A percentile compares a stretch with the other conserved stretches of the same genome.
These are phyloP conservation scores for Cecidostiba fungosa DNA, from an alignment of 2,888 invertebrate genomes.

Conservation along the genomic window DNA sequence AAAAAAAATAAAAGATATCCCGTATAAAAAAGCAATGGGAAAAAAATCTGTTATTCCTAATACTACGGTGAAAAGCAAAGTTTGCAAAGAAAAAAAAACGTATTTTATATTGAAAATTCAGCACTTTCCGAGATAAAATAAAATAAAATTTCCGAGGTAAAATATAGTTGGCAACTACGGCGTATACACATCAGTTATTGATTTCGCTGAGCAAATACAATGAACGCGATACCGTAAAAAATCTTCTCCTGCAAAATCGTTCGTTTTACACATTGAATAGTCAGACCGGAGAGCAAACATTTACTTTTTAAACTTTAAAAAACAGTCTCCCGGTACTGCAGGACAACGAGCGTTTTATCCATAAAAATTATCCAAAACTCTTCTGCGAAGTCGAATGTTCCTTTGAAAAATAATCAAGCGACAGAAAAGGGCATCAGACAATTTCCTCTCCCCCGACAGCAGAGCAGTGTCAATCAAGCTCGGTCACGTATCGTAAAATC, in stretches of 20 bases:
- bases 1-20: no score
- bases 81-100: no score
- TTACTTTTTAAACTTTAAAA: not conserved
- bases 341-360: no score
- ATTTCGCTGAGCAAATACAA: no score
- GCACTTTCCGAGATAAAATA: not conserved
- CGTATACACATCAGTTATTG: no score
- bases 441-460: not conserved
- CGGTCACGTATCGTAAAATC: constrained; percentile 58
- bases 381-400: not conserved
- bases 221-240: not conserved
- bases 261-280: not conserved
- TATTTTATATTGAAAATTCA: not conserved
- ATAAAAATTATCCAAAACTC: no score
- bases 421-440: not conserved
- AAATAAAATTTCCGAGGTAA: not conserved
- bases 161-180: no score
- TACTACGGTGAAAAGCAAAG: no score
- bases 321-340: no score
- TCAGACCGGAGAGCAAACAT: not conserved
- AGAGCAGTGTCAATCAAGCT: constrained; percentile 38
- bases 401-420: constrained; percentile 1
- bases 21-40: no score
- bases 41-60: no score
- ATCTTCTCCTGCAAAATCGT: not conserved